These are phyloP conservation scores for Heliconius charithonia DNA, from an alignment of 2,888 invertebrate species.

Conservation along the genomic window DNA sequence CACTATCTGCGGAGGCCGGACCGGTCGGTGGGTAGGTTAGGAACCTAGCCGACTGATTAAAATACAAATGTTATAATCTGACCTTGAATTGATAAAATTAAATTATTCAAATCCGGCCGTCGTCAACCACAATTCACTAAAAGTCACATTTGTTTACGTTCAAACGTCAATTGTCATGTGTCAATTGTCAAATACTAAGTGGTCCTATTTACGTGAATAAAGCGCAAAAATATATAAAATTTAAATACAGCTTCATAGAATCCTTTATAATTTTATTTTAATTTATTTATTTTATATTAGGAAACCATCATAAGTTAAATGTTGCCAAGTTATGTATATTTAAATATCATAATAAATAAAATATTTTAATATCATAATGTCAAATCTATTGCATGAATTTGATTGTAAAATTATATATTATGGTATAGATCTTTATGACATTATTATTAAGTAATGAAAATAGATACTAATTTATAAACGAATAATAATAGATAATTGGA, in stretches of 20 bases:
- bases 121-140: constrained; percentile 48
- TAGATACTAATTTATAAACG: neutral
- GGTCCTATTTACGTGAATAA: neutral
- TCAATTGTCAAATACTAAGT: constrained; percentile 2
- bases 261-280: too few species aligned
- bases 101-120: constrained; percentile 60
- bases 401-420: neutral
- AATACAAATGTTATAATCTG: constrained; percentile 68
- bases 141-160: constrained; percentile 30
- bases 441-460: neutral
- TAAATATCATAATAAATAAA: too few species aligned
- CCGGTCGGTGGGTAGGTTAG: constrained; percentile 47
- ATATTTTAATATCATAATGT: neutral
- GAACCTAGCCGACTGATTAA: constrained; percentile 69
- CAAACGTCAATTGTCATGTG: constrained; percentile 17
- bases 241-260: neutral
- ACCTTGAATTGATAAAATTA: constrained; percentile 80
- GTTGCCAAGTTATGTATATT: constrained; percentile 1
- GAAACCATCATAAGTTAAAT: neutral
- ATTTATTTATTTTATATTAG: too few species aligned
- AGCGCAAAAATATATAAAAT: neutral
- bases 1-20: constrained; percentile 50
- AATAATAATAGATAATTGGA: neutral
- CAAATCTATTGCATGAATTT: neutral
- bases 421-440: neutral